These are phyloP conservation scores for Callocephalon fimbriatum DNA, from an alignment of 2,113 vertebrate species.

Conservation along the genomic window DNA sequence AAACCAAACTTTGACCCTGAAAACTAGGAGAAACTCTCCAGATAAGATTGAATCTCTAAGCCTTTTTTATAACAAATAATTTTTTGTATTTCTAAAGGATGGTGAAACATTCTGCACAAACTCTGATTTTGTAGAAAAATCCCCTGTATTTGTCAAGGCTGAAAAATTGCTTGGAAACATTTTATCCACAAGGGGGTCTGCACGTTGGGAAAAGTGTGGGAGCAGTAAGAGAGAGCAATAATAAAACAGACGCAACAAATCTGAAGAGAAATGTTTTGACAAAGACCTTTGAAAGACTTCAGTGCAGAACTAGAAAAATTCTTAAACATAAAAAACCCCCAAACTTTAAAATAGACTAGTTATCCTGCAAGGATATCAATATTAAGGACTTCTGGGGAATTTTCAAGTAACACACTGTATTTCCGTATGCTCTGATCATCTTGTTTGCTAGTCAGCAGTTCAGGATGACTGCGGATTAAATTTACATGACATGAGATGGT, in stretches of 20 bases:
- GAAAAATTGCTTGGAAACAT: not conserved
- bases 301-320: not conserved
- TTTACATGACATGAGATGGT: rapidly evolving
- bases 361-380: not conserved
- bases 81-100: not conserved
- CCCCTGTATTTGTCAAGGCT: not conserved
- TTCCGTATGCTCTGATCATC: not conserved
- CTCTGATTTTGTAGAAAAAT: not conserved
- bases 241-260: not conserved
- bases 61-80: not conserved
- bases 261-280: not conserved
- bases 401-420: not conserved
- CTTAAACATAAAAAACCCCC: not conserved
- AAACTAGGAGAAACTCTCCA: not conserved
- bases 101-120: not conserved
- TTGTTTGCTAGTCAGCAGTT: not conserved
- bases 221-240: not conserved
- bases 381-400: not conserved
- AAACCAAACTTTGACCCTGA: not conserved
- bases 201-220: not conserved
- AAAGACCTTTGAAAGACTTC: not conserved
- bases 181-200: not conserved
- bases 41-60: not conserved
- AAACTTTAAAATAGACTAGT: not conserved
- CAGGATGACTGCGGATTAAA: not conserved